Conservation (phyloP, 2,113 vertebrate species). For the Rattus rattus region DNA sequence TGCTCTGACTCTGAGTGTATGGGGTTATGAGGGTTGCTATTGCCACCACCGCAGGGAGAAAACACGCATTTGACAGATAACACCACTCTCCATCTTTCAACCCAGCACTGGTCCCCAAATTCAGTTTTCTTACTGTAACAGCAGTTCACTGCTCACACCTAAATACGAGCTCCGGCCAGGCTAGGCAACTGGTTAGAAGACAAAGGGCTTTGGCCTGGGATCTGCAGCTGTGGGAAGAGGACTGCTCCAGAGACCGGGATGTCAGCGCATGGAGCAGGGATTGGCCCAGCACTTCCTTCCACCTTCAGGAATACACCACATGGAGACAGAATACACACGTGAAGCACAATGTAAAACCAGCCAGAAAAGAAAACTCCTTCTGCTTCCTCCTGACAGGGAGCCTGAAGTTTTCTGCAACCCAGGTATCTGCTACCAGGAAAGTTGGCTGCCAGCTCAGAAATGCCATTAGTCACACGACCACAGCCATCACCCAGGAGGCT, state of each 20-base stretch:
- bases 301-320: not conserved
- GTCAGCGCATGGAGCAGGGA: not conserved
- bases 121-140: not conserved
- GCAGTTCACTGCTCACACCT: not conserved
- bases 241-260: not conserved
- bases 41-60: not conserved
- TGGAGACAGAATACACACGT: not conserved
- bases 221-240: not conserved
- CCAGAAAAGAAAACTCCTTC: slow-evolving; percentile 31
- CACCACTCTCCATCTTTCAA: not conserved
- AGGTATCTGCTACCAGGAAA: slow-evolving; percentile 40
- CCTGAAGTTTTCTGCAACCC: not conserved
- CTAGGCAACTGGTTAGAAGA: not conserved
- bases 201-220: not conserved
- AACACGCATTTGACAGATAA: not conserved
- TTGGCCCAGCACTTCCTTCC: not conserved
- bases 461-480: not conserved
- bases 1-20: not conserved
- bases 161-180: not conserved
- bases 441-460: slow-evolving; percentile 63
- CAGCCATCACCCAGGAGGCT: not conserved
- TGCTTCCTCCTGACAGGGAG: slow-evolving; percentile 43
- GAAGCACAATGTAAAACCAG: not conserved
- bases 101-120: not conserved
- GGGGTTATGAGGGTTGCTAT: fast-evolving